Evolutionary conservation across 2,797 vertebrate genomes (phyloP), one percentile per base, ranked within the genome.

Genomic region (Botia kubotai): DNA sequence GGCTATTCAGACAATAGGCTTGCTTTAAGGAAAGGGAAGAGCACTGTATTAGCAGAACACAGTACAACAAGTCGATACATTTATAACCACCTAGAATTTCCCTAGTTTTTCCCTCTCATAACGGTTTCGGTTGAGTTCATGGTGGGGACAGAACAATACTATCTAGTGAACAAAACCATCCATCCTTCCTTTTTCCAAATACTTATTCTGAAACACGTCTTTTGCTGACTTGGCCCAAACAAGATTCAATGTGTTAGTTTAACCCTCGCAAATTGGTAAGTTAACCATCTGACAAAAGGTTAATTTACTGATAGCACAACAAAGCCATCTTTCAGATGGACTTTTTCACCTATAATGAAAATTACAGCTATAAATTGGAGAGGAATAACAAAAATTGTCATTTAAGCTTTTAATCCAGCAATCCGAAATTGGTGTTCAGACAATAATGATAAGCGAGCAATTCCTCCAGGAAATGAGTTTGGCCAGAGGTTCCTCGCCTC

Each of bases 381-480:
- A 78, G 23, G 8, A 16, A 33, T 39, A 48, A 33, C 60, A 58
- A 36, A 69, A 74, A 70, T 16, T 66, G 29, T 39, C 19, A 39
- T 77, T 43, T 55, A 69, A 75, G 55, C 43, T 67, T 82, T 84
- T 79, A 66, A 82, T 77, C 68, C 73, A n/a, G 46, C 68, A 69
- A 76, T 29, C n/a, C 76, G 66, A n/a, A 74, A 57, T 71, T 66
- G 66, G 19, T 26, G 57, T 80, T 72, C 52, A 69, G 66, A 33
- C 39, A 74, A 53, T 82, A 62, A 75, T 69, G 81, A 81, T 79
- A 66, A 81, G 77, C 3, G 50, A 17, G 52, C 4, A 6, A 17
- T 65, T 58, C 57, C 33, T 75, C 43, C 48, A 52, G 82, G 75
- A 84, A 77, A 87, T 75, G 46, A 82, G 71, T 77, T 70, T 84